Conservation (phyloP, 2,797 vertebrate species). For the Sternotherus odoratus region DNA sequence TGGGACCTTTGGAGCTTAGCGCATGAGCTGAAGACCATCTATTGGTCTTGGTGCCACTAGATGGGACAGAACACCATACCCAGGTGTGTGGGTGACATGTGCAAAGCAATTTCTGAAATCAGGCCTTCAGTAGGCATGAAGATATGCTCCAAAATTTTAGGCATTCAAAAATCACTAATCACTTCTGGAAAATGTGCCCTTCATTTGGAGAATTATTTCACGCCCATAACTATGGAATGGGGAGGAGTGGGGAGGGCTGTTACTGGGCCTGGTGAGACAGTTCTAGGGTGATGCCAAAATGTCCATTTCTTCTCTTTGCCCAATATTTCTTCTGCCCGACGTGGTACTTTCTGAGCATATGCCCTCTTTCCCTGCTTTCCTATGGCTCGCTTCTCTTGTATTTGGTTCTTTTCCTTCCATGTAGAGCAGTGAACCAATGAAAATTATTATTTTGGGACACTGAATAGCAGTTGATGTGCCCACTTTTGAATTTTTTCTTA, state of each 20-base stretch:
- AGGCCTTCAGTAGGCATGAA: too few species aligned
- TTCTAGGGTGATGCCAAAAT: neutral
- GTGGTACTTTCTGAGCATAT: neutral
- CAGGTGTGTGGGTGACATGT: too few species aligned
- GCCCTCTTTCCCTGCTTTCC: neutral
- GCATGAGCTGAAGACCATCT: too few species aligned
- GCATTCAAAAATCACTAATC: neutral
- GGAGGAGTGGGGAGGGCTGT: neutral
- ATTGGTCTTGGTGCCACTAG: too few species aligned
- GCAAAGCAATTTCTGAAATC: neutral
- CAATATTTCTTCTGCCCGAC: neutral
- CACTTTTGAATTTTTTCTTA: neutral
- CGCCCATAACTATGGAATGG: neutral
- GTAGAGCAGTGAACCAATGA: neutral
- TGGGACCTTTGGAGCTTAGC: too few species aligned
- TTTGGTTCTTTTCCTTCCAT: neutral
- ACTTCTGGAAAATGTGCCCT: neutral
- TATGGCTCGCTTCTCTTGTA: neutral
- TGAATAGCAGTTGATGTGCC: neutral
- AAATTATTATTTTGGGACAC: neutral
- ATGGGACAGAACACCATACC: too few species aligned
- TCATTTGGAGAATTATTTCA: neutral
- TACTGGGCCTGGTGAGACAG: neutral
- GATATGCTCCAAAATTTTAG: neutral
- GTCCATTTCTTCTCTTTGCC: neutral